Conservation (phyloP, 2,113 vertebrate genomes). For the Callipepla californica region DNA sequence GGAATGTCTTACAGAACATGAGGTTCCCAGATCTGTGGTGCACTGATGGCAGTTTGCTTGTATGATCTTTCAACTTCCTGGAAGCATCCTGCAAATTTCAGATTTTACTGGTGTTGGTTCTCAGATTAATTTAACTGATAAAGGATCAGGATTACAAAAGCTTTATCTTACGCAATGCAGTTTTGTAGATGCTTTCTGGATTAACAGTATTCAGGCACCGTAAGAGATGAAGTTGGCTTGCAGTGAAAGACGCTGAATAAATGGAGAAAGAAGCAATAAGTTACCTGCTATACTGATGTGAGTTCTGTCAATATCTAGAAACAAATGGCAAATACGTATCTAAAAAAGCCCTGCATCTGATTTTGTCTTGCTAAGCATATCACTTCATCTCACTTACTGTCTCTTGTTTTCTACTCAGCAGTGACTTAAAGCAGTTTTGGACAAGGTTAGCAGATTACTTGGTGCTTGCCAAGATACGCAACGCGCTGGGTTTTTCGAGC, state of each 20-base stretch:
- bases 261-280: not conserved
- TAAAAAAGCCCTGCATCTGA: not conserved
- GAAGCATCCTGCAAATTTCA: not conserved
- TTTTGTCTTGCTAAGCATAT: not conserved
- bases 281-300: not conserved
- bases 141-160: not conserved
- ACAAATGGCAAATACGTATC: not conserved
- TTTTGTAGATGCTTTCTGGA: not conserved
- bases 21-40: not conserved
- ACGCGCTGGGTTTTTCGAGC: conserved; percentile 81
- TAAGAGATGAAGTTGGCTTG: not conserved
- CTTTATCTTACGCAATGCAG: not conserved
- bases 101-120: not conserved
- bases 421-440: conserved; percentile 83
- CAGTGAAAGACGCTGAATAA: not conserved
- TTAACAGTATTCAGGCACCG: not conserved
- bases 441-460: conserved; percentile 83
- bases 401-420: conserved; percentile 24
- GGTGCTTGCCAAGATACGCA: conserved; percentile 85
- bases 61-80: not conserved
- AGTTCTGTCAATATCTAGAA: not conserved
- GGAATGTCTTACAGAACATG: not conserved
- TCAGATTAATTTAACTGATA: not conserved
- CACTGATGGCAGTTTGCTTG: not conserved
- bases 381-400: not conserved